Conservation (phyloP, 2,888 invertebrate genomes). For the Caenorhabditis sp. region DNA sequence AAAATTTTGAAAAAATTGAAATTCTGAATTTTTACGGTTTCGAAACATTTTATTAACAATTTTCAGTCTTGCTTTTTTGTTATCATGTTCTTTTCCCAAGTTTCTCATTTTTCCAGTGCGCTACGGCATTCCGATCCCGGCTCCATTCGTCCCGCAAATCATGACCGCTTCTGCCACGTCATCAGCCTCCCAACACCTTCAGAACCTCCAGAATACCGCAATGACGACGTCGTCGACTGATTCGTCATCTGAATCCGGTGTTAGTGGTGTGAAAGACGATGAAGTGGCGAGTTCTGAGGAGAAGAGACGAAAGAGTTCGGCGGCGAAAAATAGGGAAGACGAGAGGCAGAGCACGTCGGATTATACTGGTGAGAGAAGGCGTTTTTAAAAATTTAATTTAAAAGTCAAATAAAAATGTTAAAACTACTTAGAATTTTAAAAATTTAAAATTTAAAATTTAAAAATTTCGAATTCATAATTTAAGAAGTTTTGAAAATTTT, state of each 20-base stretch:
- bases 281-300: constrained; percentile 9
- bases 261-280: constrained; percentile 50
- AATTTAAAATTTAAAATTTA: neutral
- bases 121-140: constrained; percentile 60
- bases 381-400: neutral
- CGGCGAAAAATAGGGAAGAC: constrained; percentile 14
- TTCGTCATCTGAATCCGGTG: constrained; percentile 61
- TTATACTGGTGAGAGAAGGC: constrained; percentile 44
- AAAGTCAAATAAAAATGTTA: no score
- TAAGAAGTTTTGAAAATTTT: no score
- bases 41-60: no score
- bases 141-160: constrained; percentile 39
- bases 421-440: no score
- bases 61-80: no score
- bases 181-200: constrained; percentile 1
- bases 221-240: constrained; percentile 41
- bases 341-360: constrained; percentile 60
- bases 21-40: no score
- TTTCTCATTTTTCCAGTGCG: constrained; percentile 47
- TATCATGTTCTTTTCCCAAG: no score
- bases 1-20: neutral
- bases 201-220: constrained; percentile 10
- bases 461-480: no score
- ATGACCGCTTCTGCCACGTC: constrained; percentile 31
- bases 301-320: neutral